Conservation (phyloP, 30 jellyfish, hydroid and myxozoan species). For the Chrysaora quinquecirrha region DNA sequence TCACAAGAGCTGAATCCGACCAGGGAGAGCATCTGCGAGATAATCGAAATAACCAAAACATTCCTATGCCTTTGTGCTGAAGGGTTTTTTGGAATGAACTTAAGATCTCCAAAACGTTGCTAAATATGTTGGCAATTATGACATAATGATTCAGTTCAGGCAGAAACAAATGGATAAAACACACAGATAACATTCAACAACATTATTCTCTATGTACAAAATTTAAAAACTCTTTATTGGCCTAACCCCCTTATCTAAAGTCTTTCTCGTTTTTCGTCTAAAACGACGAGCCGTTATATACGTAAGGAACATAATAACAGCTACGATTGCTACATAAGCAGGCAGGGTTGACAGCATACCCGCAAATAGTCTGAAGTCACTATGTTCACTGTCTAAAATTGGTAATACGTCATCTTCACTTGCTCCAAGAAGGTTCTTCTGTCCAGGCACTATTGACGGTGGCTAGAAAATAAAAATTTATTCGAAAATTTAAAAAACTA, state of each 20-base stretch:
- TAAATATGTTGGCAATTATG: too few relatives aligned
- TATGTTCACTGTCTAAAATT: conserved; percentile 55
- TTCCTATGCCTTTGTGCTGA: too few relatives aligned
- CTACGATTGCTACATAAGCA: conserved; percentile 59
- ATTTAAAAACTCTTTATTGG: conserved; percentile 46
- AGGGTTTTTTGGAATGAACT: too few relatives aligned
- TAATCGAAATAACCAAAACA: too few relatives aligned
- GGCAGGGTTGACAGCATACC: conserved; percentile 60
- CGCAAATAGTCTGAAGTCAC: conserved; percentile 38
- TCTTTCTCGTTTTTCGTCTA: conserved; percentile 30
- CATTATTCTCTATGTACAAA: conserved; percentile 63
- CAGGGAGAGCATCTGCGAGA: too few relatives aligned
- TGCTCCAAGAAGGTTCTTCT: conserved; percentile 48
- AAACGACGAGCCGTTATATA: conserved; percentile 52
- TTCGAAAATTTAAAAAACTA: neutral
- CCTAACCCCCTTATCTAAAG: conserved; percentile 36
- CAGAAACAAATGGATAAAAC: too few relatives aligned
- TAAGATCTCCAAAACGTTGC: too few relatives aligned
- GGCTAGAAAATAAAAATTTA: conserved; percentile 25
- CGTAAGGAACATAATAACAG: conserved; percentile 26
- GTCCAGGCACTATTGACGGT: conserved; percentile 38
- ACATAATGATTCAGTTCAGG: too few relatives aligned
- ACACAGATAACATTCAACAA: too few relatives aligned
- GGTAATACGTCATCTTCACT: conserved; percentile 3
- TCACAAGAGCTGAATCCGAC: too few relatives aligned